A percentile compares a stretch with the other conserved stretches of the same genome.
Evolutionary conservation across 2,113 vertebrate genomes (phyloP).

Genomic region (mouse (Mus musculus)): DNA sequence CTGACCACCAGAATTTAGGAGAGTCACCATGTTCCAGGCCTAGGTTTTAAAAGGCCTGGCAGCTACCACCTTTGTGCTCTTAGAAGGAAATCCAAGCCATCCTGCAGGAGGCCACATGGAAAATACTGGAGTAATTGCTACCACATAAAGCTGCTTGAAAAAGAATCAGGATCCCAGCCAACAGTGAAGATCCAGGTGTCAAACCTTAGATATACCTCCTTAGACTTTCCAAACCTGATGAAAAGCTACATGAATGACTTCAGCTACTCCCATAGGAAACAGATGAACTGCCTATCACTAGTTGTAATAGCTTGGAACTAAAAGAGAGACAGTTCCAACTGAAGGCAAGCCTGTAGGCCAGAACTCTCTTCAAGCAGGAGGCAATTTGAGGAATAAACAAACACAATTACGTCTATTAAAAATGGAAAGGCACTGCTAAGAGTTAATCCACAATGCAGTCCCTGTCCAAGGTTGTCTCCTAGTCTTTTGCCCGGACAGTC

Average conservation of each 20-base stretch:
- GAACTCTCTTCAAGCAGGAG: not conserved
- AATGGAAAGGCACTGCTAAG: not conserved
- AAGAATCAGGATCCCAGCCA: not conserved
- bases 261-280: not conserved
- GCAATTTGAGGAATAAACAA: not conserved
- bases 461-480: not conserved
- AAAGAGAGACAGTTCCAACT: not conserved
- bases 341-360: not conserved
- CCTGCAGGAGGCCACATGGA: not conserved
- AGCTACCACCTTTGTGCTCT: fast-evolving
- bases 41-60: not conserved
- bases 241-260: not conserved
- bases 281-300: not conserved
- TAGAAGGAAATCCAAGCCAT: not conserved
- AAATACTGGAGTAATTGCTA: no score
- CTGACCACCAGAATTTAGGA: not conserved
- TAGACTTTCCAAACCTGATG: not conserved
- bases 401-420: not conserved
- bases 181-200: not conserved
- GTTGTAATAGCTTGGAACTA: not conserved
- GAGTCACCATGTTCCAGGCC: no score
- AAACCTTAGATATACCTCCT: not conserved
- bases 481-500: fast-evolving
- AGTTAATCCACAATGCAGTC: not conserved
- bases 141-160: fast-evolving